A percentile compares a stretch with the other conserved stretches of the same genome.
Evolutionary conservation across 2,113 vertebrate species (phyloP).

Genomic region (Solenodon paradoxus): DNA sequence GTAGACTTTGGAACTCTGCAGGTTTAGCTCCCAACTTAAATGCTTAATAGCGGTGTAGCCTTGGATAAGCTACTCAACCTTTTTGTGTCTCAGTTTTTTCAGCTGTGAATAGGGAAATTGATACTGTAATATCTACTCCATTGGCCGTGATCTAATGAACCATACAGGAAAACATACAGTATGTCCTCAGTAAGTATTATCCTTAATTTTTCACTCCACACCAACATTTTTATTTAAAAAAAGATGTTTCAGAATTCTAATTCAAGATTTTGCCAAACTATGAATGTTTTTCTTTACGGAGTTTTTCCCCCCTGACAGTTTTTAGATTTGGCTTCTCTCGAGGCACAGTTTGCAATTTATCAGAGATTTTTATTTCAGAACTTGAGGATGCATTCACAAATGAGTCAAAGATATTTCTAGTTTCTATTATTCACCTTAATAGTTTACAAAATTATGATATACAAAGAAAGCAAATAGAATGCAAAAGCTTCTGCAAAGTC

Average conservation of each 20-base stretch:
- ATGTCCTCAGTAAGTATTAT: neutral
- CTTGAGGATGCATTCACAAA: neutral
- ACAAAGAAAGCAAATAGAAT: neutral
- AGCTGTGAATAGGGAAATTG: neutral
- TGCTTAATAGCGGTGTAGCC: neutral
- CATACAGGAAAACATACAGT: neutral
- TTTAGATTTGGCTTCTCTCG: slow-evolving; percentile 15
- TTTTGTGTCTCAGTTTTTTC: neutral
- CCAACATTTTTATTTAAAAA: slow-evolving; percentile 22
- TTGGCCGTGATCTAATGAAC: neutral
- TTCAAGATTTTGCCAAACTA: slow-evolving; percentile 2
- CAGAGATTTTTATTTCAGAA: neutral
- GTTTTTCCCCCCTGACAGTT: neutral
- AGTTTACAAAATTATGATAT: neutral
- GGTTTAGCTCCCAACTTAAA: neutral
- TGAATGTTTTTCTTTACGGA: neutral
- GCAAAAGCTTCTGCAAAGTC: neutral
- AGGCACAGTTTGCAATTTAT: neutral
- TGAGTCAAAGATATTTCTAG: neutral
- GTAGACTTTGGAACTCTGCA: neutral
- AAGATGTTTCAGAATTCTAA: neutral
- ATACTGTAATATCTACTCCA: neutral
- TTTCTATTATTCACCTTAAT: neutral
- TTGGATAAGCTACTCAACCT: neutral
- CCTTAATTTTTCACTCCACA: neutral